phyloP scores from a whole-genome alignment of 2,113 vertebrate species.

The Mesitornis unicolor region DNA sequence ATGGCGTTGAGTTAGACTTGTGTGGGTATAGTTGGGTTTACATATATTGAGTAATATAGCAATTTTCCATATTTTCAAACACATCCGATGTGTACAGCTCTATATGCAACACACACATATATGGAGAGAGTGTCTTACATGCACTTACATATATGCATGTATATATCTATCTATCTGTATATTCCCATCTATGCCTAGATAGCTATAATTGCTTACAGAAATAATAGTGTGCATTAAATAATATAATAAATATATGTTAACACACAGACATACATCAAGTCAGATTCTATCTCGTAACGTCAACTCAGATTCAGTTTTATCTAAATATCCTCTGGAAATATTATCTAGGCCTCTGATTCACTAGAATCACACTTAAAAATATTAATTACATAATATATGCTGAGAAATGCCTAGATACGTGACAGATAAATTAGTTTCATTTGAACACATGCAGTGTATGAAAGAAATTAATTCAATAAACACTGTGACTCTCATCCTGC shows the following conservation, averaged over 20 bases:
- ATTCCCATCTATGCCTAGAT: not conserved
- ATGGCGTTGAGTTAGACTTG: not conserved
- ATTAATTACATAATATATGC: not conserved
- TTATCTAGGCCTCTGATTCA: not conserved
- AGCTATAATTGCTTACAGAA: not conserved
- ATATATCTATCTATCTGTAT: not conserved
- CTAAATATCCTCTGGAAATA: not conserved
- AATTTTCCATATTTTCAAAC: not conserved
- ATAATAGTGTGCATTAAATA: not conserved
- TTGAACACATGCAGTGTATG: not conserved
- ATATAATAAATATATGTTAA: not conserved
- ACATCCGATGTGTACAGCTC: not conserved
- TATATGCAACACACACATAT: not conserved
- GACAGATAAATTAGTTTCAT: not conserved
- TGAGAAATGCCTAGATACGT: not conserved
- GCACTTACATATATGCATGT: not conserved
- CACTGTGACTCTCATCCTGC: not conserved
- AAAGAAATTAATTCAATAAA: slow-evolving; percentile 57
- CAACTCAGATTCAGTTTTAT: not conserved
- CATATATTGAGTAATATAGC: not conserved
- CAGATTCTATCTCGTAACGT: not conserved
- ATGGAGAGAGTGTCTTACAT: not conserved
- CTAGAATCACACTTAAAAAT: not conserved
- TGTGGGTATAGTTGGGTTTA: not conserved
- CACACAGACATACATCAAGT: not conserved